Percentiles rank a stretch among this genome's conserved stretches.
Evolutionary conservation across 2,797 vertebrate species (phyloP).

Genomic region (Prionace glauca): DNA sequence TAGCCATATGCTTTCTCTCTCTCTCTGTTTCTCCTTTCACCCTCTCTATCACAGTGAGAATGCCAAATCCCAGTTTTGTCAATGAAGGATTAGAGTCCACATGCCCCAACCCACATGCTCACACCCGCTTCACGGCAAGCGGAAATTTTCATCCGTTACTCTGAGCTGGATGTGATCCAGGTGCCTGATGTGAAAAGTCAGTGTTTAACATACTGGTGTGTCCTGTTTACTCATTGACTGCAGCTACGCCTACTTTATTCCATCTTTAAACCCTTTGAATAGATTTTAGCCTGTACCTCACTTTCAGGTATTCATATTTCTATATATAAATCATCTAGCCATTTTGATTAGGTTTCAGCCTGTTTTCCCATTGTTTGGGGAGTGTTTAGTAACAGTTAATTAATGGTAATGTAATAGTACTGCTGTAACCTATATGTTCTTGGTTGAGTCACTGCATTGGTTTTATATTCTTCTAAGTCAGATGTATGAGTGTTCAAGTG

Average conservation of each 20-base stretch:
- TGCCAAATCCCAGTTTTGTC: neutral
- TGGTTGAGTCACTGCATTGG: neutral
- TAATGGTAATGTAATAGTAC: neutral
- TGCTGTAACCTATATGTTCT: neutral
- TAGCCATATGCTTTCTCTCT: neutral
- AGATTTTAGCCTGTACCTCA: neutral
- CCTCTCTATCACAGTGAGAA: neutral
- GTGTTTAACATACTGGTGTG: neutral
- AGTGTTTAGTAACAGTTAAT: neutral
- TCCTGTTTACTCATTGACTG: neutral
- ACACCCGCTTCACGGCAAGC: neutral
- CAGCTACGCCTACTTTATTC: neutral
- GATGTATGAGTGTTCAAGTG: neutral
- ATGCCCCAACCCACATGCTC: neutral
- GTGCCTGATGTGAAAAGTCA: neutral
- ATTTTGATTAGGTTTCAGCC: neutral
- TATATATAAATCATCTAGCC: neutral
- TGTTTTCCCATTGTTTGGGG: neutral
- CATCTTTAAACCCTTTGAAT: neutral
- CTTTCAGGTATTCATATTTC: neutral
- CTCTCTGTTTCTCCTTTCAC: too few species aligned
- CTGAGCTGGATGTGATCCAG: neutral
- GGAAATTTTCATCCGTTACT: neutral
- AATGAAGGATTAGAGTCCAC: neutral
- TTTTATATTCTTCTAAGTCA: conserved; percentile 11